Percentiles rank a stretch among this genome's conserved stretches.
Evolutionary conservation across 2,888 invertebrate species (phyloP).

Genomic region (Priocnemis perturbator): DNA sequence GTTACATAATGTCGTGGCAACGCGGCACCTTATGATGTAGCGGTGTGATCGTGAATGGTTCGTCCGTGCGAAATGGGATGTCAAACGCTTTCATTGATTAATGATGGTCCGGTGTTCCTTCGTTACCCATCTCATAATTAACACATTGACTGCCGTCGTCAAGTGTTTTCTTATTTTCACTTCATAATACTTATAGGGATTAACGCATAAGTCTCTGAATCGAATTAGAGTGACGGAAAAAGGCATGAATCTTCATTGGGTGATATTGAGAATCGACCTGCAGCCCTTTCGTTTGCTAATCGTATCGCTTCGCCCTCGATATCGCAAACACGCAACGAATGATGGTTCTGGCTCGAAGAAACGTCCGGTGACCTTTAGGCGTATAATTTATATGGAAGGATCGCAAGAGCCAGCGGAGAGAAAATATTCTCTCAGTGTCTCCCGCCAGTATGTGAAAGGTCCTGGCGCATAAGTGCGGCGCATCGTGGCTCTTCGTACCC

Average conservation of each 20-base stretch:
- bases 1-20: constrained; percentile 56
- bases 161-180: too few species aligned
- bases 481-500: constrained; percentile 26
- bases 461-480: constrained; percentile 40
- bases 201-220: too few species aligned
- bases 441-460: constrained; percentile 57
- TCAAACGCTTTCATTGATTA: constrained; percentile 52
- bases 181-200: too few species aligned
- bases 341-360: constrained; percentile 53
- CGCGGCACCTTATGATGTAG: constrained; percentile 47
- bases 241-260: too few species aligned
- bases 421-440: constrained; percentile 50
- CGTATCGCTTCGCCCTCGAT: constrained; percentile 24
- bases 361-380: constrained; percentile 66
- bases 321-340: constrained; percentile 33
- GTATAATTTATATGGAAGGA: constrained; percentile 66
- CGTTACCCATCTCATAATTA: too few species aligned
- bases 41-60: constrained; percentile 68
- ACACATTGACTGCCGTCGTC: too few species aligned
- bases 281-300: too few species aligned
- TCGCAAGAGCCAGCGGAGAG: constrained; percentile 39
- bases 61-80: constrained; percentile 40
- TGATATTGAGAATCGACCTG: too few species aligned
- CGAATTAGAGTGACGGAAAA: too few species aligned
- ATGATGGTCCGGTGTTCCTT: too few species aligned